Evolutionary conservation across 2,888 invertebrate genomes (phyloP), one percentile per base, ranked within the genome.

Genomic region (Volucella inflata): DNA sequence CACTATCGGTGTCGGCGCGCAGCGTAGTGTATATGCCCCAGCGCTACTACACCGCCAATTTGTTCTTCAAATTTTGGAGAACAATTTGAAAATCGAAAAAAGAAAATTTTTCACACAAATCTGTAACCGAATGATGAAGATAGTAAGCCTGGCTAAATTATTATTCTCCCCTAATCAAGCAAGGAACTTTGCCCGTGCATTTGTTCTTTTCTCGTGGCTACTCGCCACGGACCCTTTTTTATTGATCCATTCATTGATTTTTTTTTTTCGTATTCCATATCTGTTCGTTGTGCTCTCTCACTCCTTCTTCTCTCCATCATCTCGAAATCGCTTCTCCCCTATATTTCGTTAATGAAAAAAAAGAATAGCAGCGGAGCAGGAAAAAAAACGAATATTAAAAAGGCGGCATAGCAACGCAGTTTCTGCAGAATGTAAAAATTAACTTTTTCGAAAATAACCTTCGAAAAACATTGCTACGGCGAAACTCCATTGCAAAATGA

Each of bases 171-270:
- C n/a, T n/a, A 68, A 17, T 38, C 44, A 17, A 59, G n/a, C 11
- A 44, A 50, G 50, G 46, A 55, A 55, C 38, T 21, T 57, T 36
- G 44, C 38, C 4, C 30, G n/a, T 11, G 12, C 30, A 14, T 67
- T 55, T 46, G 60, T 53, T 42, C 14, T 67, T 53, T 16, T 46
- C 30, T 46, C 70, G 51, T 36, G 46, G 40, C 65, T 38, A 46
- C 17, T 38, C 36, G 36, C 48, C 46, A 48, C 50, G 55, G 71
- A 75, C 67, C 77, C 67, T 80, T 76, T 82, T 88, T 76, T 88
- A 91, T 92, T 91, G 91, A 91, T 91, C 91, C 91, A 91, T 91
- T 91, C 92, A 92, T 92, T 89, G 91, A 92, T 92, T 92, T 91
- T 91, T 30, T 21, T 30, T 21, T 30, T 30, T 91, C 89, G 89